Conservation (phyloP, 2,888 invertebrate species). For the Rhyacophila evoluta region DNA sequence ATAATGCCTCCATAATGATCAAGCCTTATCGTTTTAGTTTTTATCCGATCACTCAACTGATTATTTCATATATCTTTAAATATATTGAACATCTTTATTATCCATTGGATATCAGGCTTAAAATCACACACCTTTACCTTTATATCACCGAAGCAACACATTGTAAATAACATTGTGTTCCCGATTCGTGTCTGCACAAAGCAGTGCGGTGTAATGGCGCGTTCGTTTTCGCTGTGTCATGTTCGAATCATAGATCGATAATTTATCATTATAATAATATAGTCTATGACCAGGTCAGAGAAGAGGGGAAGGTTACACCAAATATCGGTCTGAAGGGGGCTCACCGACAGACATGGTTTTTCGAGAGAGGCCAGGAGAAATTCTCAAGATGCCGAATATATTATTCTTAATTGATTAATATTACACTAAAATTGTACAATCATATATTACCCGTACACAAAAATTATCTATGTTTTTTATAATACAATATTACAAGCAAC, state of each 20-base stretch:
- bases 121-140: no score
- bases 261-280: conserved; percentile 51
- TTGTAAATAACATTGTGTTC: no score
- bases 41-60: no score
- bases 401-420: conserved; percentile 7
- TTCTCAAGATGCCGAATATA: background rate
- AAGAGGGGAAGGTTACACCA: background rate
- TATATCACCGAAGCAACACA: no score
- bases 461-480: no score
- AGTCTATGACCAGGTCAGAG: conserved; percentile 1
- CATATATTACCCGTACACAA: background rate
- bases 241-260: conserved; percentile 52
- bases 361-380: background rate
- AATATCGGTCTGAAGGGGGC: background rate
- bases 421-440: background rate
- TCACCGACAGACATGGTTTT: background rate
- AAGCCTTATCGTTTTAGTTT: no score
- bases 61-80: no score
- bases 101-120: no score
- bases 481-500: no score
- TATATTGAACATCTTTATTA: no score
- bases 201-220: conserved; percentile 27
- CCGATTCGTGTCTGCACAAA: conserved; percentile 17
- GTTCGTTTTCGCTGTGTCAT: conserved; percentile 51
- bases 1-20: no score